Percentiles rank a stretch among this genome's conserved stretches.
Evolutionary conservation across 2,113 vertebrate genomes (phyloP).

Genomic region (Benitochromis conjunctus): DNA sequence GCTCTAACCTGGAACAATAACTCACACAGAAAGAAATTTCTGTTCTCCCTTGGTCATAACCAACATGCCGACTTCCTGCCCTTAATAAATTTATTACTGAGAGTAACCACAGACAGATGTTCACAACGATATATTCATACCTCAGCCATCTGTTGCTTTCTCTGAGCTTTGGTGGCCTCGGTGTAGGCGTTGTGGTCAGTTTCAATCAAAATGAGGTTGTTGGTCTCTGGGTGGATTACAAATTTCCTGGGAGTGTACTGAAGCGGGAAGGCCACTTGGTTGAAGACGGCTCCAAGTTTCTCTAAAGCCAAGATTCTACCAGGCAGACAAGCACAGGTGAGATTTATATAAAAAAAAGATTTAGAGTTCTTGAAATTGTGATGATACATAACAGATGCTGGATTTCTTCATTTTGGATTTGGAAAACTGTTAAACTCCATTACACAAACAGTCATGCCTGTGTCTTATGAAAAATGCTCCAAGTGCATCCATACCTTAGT

Average conservation of each 20-base stretch:
- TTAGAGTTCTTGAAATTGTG: rapidly evolving
- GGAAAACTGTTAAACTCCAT: neutral
- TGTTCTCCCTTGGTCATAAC: neutral
- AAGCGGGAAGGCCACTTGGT: constrained; percentile 95
- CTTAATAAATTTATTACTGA: neutral
- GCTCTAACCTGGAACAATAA: neutral
- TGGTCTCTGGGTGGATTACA: constrained; percentile 96
- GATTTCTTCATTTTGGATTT: neutral
- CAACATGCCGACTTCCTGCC: neutral
- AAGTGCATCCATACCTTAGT: constrained; percentile 75
- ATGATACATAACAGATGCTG: neutral
- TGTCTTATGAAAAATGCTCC: neutral
- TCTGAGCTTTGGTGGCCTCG: constrained; percentile 95
- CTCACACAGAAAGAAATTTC: neutral
- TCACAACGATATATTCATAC: constrained; percentile 54
- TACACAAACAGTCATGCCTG: neutral
- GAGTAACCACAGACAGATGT: neutral
- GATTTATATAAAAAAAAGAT: neutral
- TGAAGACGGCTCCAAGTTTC: constrained; percentile 97
- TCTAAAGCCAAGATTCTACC: constrained; percentile 94
- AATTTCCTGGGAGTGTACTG: constrained; percentile 97
- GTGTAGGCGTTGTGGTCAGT: constrained; percentile 98
- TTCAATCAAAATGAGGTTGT: constrained; percentile 94
- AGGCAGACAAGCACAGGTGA: neutral
- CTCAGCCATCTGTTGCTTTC: constrained; percentile 99